These are phyloP conservation scores for Naja naja DNA, from an alignment of 2,113 vertebrate species.

Conservation along the genomic window DNA sequence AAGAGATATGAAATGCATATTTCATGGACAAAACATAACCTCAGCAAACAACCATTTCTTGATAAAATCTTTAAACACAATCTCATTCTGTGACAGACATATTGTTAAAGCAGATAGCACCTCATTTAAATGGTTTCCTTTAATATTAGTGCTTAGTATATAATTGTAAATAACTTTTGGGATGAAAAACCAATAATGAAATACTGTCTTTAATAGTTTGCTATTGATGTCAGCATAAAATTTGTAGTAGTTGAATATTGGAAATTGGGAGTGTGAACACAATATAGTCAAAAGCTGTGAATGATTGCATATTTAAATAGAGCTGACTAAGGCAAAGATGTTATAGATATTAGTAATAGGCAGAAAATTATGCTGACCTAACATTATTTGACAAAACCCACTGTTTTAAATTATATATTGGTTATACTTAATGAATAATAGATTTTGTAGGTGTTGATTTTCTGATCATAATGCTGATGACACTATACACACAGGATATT, in stretches of 20 bases:
- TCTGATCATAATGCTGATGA: slow-evolving; percentile 88
- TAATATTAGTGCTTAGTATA: slow-evolving; percentile 99
- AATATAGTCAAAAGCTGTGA: slow-evolving; percentile 99
- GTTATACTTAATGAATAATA: slow-evolving; percentile 99
- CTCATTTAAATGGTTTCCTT: slow-evolving; percentile 99
- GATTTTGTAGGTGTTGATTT: slow-evolving; percentile 95
- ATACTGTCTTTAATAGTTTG: slow-evolving; percentile 99
- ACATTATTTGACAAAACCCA: slow-evolving; percentile 97
- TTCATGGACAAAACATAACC: slow-evolving; percentile 99
- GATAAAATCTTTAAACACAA: slow-evolving; percentile 99
- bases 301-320: slow-evolving; percentile 99
- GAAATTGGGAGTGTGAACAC: slow-evolving; percentile 94
- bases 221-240: slow-evolving; percentile 99
- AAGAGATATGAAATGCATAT: slow-evolving; percentile 99
- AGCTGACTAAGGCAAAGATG: slow-evolving; percentile 99
- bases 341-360: slow-evolving; percentile 99
- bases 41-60: slow-evolving; percentile 99
- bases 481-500: slow-evolving; percentile 70
- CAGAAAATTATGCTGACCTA: slow-evolving; percentile 99
- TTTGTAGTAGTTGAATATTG: slow-evolving; percentile 99
- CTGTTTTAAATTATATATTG: slow-evolving; percentile 99
- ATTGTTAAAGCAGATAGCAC: slow-evolving; percentile 99
- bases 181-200: slow-evolving; percentile 99
- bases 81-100: slow-evolving; percentile 99
- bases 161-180: slow-evolving; percentile 99